phyloP scores from a whole-genome alignment of 1,140 invertebrate genomes.

The Drosophila watanabei region DNA sequence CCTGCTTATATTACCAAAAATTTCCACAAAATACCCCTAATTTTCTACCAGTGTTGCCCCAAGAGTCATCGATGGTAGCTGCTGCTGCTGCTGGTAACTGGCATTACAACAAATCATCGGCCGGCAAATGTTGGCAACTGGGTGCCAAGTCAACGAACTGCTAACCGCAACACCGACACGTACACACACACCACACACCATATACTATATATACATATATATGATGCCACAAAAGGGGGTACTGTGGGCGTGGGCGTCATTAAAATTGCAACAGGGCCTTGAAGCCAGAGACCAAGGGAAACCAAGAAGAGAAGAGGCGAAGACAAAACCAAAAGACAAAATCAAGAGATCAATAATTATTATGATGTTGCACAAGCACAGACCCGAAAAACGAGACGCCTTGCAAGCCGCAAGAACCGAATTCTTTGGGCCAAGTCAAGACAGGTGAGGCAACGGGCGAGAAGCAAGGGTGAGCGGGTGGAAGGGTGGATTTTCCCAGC shows the following conservation, averaged over 20 bases:
- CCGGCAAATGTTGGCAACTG: constrained; percentile 56
- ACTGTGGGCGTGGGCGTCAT: constrained; percentile 63
- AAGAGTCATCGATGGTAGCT: constrained; percentile 31
- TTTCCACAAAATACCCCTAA: not conserved
- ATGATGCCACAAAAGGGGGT: constrained; percentile 14
- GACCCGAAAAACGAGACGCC: constrained; percentile 48
- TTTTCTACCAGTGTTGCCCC: constrained; percentile 15
- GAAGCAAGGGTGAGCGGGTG: not conserved
- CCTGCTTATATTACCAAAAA: no score
- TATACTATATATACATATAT: constrained; percentile 1
- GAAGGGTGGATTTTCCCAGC: constrained; percentile 31
- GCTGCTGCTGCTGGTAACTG: constrained; percentile 46
- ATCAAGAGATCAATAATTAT: constrained; percentile 85
- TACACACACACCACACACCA: constrained; percentile 12
- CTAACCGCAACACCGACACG: constrained; percentile 69
- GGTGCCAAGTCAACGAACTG: constrained; percentile 82
- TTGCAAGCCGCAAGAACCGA: constrained; percentile 41
- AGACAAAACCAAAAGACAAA: constrained; percentile 64
- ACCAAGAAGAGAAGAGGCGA: not conserved
- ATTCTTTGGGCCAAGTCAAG: constrained; percentile 62
- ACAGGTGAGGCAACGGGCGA: constrained; percentile 45
- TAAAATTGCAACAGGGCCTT: constrained; percentile 80
- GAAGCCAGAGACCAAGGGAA: constrained; percentile 31
- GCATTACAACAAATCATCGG: constrained; percentile 74
- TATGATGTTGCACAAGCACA: constrained; percentile 73